Conservation (phyloP, 2,113 vertebrate species). For the Perccottus glenii region DNA sequence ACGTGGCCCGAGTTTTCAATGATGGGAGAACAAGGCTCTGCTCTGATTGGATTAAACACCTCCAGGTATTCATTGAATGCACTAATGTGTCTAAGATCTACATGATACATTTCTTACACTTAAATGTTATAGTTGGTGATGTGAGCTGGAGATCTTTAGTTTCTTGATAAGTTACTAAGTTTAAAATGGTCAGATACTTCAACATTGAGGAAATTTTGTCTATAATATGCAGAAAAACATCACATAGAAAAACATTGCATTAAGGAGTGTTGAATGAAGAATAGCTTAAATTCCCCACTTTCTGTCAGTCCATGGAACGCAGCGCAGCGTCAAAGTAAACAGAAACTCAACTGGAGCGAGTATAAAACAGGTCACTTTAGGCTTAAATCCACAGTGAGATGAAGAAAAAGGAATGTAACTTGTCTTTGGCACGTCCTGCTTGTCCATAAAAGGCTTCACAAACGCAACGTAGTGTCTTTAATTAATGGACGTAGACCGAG, state of each 20-base stretch:
- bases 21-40: too few relatives aligned
- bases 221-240: background rate
- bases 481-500: background rate
- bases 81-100: too few relatives aligned
- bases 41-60: too few relatives aligned
- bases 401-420: background rate
- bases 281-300: slow-evolving; percentile 6
- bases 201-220: too few relatives aligned
- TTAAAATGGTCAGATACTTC: too few relatives aligned
- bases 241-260: slow-evolving; percentile 1
- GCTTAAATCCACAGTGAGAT: slow-evolving; percentile 32
- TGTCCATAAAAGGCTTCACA: slow-evolving; percentile 2
- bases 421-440: background rate
- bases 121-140: too few relatives aligned
- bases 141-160: too few relatives aligned
- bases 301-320: background rate
- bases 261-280: background rate
- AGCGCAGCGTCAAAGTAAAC: slow-evolving; percentile 2
- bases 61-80: too few relatives aligned
- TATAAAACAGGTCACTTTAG: slow-evolving; percentile 43
- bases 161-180: too few relatives aligned
- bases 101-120: too few relatives aligned
- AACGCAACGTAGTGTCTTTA: background rate
- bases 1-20: too few relatives aligned
- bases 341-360: slow-evolving; percentile 3